A percentile compares a stretch with the other conserved stretches of the same genome.
Conservation (phyloP, 2,113 vertebrate genomes). For the Nyctibius bracteatus region DNA sequence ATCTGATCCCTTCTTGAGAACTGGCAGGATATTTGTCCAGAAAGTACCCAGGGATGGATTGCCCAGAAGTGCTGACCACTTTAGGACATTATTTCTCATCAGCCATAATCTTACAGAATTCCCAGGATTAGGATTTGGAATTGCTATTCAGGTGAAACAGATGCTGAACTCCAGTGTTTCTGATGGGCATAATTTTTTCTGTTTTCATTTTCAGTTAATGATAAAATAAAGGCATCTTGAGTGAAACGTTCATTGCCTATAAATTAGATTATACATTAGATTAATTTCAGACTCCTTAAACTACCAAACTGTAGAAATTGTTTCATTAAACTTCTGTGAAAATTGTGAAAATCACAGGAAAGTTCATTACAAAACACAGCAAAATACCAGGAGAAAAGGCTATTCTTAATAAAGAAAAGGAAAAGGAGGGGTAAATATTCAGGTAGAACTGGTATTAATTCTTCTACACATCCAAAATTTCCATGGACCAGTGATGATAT, state of each 20-base stretch:
- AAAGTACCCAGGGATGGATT: neutral
- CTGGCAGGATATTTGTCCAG: neutral
- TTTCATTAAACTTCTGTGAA: neutral
- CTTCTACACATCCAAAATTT: neutral
- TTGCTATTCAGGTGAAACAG: neutral
- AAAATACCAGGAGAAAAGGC: neutral
- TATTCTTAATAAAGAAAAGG: neutral
- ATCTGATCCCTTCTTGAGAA: neutral
- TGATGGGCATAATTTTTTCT: neutral
- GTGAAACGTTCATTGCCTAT: neutral
- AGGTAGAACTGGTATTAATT: neutral
- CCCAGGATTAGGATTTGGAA: neutral
- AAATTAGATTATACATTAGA: neutral
- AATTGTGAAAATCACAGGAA: neutral
- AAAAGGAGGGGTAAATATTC: neutral
- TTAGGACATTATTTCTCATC: neutral
- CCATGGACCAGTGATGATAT: neutral
- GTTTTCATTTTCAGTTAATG: neutral
- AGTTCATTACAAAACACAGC: neutral
- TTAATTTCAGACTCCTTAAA: neutral
- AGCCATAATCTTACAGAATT: neutral
- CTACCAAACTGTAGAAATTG: neutral
- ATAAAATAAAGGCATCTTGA: neutral
- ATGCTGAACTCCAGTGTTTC: neutral
- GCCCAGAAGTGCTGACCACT: neutral